Evolutionary conservation across 1,140 invertebrate genomes (phyloP).

Genomic region (Drosophila ohnishii): DNA sequence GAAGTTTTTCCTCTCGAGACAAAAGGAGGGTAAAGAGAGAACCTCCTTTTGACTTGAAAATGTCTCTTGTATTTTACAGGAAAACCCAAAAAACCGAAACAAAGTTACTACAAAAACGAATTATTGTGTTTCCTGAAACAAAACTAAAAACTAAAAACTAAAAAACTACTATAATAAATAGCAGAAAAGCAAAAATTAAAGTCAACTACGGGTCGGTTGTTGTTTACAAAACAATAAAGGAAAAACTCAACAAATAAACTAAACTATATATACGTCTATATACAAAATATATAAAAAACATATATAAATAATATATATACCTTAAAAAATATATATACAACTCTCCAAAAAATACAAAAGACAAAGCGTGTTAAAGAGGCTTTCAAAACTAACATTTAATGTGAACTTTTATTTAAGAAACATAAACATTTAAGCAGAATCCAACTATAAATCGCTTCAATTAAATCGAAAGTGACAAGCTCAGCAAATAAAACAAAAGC

Average conservation of each 20-base stretch:
- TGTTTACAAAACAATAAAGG: constrained; percentile 15
- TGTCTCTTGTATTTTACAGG: constrained; percentile 17
- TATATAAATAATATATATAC: constrained; percentile 17
- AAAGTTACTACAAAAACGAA: constrained; percentile 30
- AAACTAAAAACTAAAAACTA: constrained; percentile 21
- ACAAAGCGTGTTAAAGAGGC: constrained; percentile 56
- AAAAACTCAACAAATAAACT: constrained; percentile 10
- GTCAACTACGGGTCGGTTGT: constrained; percentile 53
- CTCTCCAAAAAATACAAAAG: constrained; percentile 27
- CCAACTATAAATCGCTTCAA: constrained; percentile 11
- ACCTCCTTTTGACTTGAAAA: not conserved
- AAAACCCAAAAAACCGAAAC: constrained; percentile 15
- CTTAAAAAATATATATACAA: constrained; percentile 2
- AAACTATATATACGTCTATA: constrained; percentile 25
- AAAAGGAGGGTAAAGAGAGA: not conserved
- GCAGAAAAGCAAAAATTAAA: constrained; percentile 26
- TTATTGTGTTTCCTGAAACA: constrained; percentile 50
- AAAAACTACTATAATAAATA: constrained; percentile 47
- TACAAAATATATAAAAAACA: constrained; percentile 20
- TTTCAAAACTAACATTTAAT: constrained; percentile 49
- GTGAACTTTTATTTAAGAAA: constrained; percentile 23
- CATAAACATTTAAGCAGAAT: constrained; percentile 28
- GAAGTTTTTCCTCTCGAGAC: constrained; percentile 7
- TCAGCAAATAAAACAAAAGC: constrained; percentile 23
- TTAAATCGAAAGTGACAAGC: constrained; percentile 33